These are phyloP conservation scores for Himalopsyche kuldschensis DNA, from an alignment of 2,888 invertebrate species.

Conservation along the genomic window DNA sequence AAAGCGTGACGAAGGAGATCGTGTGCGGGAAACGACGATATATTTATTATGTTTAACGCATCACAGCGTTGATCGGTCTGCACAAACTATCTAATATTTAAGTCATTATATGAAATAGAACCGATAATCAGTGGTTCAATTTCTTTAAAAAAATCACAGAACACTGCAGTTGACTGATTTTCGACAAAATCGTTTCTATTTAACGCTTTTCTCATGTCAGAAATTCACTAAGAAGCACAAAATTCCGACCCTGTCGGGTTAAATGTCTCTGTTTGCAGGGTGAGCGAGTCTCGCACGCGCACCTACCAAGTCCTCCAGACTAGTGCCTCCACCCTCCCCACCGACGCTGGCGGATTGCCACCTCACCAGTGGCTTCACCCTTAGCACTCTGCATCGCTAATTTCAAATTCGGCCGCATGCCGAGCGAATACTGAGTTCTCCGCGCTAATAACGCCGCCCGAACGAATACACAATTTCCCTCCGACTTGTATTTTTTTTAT, in stretches of 20 bases:
- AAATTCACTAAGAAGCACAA: too few species aligned
- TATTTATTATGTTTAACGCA: too few species aligned
- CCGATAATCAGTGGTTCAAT: too few species aligned
- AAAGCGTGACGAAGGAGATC: too few species aligned
- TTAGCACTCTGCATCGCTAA: not conserved
- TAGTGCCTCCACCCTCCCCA: conserved; percentile 42
- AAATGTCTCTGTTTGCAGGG: conserved; percentile 1
- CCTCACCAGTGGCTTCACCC: conserved; percentile 37
- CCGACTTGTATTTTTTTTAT: not conserved
- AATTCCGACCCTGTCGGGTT: not conserved
- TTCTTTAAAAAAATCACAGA: too few species aligned
- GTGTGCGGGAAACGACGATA: too few species aligned
- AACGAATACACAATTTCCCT: not conserved
- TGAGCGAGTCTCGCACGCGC: conserved; percentile 46
- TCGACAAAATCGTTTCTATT: too few species aligned
- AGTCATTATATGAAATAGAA: too few species aligned
- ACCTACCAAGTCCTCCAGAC: conserved; percentile 43
- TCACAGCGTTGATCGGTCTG: too few species aligned
- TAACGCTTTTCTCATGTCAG: too few species aligned
- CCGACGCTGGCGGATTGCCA: conserved; percentile 52
- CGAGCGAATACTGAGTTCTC: conserved; percentile 45
- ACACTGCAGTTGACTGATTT: too few species aligned
- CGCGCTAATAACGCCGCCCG: not conserved
- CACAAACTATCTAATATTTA: too few species aligned
- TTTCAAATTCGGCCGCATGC: conserved; percentile 49